Conservation (phyloP, 2,113 vertebrate species). For the Narcine bancroftii region DNA sequence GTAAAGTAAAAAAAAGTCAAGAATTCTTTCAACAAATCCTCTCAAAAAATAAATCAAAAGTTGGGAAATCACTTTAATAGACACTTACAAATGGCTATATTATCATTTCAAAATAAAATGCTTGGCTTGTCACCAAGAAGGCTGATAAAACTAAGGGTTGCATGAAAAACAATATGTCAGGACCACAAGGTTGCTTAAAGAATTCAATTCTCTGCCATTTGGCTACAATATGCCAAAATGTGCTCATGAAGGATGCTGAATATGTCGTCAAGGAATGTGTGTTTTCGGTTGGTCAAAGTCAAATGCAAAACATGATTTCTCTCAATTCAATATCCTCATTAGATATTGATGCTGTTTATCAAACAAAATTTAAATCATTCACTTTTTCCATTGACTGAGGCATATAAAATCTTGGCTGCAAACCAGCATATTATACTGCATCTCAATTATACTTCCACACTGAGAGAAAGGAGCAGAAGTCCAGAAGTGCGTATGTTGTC, state of each 20-base stretch:
- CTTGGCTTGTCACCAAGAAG: background rate
- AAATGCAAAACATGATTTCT: slow-evolving; percentile 10
- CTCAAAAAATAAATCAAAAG: background rate
- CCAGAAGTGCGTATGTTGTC: background rate
- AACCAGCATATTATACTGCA: slow-evolving; percentile 40
- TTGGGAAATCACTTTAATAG: background rate
- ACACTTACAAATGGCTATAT: background rate
- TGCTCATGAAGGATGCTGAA: slow-evolving; percentile 5
- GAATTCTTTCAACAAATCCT: background rate
- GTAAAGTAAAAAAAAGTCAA: background rate
- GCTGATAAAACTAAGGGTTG: background rate
- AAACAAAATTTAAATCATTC: slow-evolving; percentile 50
- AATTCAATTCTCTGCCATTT: slow-evolving; percentile 4
- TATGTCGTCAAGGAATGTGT: slow-evolving; percentile 3
- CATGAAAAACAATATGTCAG: background rate
- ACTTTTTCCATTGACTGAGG: slow-evolving; percentile 56
- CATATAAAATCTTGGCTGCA: slow-evolving; percentile 39
- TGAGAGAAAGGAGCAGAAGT: background rate
- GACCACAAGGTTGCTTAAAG: background rate
- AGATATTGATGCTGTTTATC: background rate
- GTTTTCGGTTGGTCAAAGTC: background rate
- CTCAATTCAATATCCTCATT: background rate
- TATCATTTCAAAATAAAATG: background rate
- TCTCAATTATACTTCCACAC: background rate
- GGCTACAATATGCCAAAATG: background rate